Evolutionary conservation across 2,888 invertebrate genomes (phyloP).

Genomic region (Thymelicus acteon): DNA sequence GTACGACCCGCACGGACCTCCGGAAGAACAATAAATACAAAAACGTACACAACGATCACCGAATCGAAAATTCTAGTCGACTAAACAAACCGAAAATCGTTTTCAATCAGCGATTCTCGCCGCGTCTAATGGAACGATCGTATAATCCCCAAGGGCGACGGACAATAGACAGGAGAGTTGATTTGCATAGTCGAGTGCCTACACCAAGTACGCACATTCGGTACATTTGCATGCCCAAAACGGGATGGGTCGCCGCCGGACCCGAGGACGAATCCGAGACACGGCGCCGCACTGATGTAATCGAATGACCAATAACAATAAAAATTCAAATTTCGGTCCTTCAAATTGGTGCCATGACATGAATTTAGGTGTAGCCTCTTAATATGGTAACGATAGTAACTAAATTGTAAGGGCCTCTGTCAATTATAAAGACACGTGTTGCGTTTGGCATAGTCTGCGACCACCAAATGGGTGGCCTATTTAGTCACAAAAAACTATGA

Average conservation of each 20-base stretch:
- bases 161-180: constrained; percentile 77
- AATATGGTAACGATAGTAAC: constrained; percentile 49
- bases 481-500: constrained; percentile 54
- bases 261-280: constrained; percentile 58
- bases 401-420: not conserved
- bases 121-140: constrained; percentile 65
- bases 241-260: constrained; percentile 54
- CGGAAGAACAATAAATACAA: constrained; percentile 44
- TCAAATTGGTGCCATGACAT: constrained; percentile 64
- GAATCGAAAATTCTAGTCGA: constrained; percentile 53
- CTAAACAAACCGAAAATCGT: constrained; percentile 69
- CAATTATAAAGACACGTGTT: constrained; percentile 65
- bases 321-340: constrained; percentile 71
- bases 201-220: constrained; percentile 65
- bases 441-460: constrained; percentile 65
- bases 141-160: constrained; percentile 75
- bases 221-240: constrained; percentile 78
- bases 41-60: constrained; percentile 48
- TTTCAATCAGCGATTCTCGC: constrained; percentile 68
- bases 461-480: constrained; percentile 41
- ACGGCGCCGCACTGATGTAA: constrained; percentile 74
- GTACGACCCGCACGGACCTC: constrained; percentile 39
- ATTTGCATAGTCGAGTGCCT: constrained; percentile 69
- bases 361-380: constrained; percentile 59
- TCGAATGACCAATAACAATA: constrained; percentile 67